Conservation (phyloP, 1,140 invertebrate genomes). For the Leptinotarsa texana region DNA sequence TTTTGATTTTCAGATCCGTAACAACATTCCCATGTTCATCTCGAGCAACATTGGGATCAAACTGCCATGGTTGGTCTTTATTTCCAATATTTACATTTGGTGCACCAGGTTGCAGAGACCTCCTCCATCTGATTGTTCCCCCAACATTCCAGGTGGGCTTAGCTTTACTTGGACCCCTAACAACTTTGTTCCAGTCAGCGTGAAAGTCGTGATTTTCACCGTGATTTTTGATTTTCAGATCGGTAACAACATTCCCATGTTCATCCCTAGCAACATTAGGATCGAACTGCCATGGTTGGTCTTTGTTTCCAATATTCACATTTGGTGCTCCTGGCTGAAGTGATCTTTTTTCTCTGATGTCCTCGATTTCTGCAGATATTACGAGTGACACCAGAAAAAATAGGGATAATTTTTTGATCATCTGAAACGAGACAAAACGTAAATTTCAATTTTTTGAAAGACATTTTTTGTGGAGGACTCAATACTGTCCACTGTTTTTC, state of each 20-base stretch:
- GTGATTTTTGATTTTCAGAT: constrained; percentile 31
- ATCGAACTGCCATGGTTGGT: constrained; percentile 31
- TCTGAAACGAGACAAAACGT: neutral
- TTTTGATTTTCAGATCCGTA: too few species aligned
- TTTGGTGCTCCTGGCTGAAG: constrained; percentile 28
- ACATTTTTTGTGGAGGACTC: neutral
- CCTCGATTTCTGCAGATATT: neutral
- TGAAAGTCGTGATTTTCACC: constrained; percentile 38
- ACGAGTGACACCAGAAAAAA: neutral
- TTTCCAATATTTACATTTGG: constrained; percentile 32
- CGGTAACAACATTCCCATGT: constrained; percentile 31
- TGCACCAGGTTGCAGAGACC: constrained; percentile 26
- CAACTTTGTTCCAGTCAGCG: constrained; percentile 33
- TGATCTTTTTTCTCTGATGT: constrained; percentile 18
- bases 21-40: constrained; percentile 12
- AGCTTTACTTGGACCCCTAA: constrained; percentile 31
- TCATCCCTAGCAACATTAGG: constrained; percentile 33
- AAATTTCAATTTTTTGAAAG: neutral
- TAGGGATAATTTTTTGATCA: neutral
- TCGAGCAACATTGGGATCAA: constrained; percentile 32
- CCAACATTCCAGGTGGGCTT: constrained; percentile 37
- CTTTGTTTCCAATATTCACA: constrained; percentile 32
- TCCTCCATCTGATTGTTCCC: constrained; percentile 28
- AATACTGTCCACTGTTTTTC: too few species aligned
- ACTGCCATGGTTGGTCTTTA: constrained; percentile 30